Evolutionary conservation across 2,888 invertebrate species (phyloP).

Genomic region (Ptilodon capucinus): DNA sequence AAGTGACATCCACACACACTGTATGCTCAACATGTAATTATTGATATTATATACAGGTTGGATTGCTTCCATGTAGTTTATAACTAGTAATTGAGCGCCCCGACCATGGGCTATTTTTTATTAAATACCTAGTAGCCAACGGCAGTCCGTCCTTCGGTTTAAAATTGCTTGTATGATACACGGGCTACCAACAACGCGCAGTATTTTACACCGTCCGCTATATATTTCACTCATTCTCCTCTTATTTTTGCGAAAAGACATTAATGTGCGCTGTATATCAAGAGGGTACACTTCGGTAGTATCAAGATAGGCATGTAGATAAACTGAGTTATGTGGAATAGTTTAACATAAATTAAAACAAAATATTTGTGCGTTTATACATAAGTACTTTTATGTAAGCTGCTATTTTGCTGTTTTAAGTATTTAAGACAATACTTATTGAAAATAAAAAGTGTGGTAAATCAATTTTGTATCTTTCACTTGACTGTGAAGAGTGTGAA

Average conservation of each 20-base stretch:
- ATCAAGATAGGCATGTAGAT: constrained; percentile 19
- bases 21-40: no score
- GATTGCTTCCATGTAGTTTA: neutral
- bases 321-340: constrained; percentile 22
- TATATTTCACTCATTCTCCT: constrained; percentile 57
- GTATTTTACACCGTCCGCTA: constrained; percentile 61
- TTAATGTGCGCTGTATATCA: constrained; percentile 27
- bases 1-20: no score
- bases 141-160: constrained; percentile 60
- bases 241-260: constrained; percentile 25
- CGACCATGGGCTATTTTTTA: constrained; percentile 28
- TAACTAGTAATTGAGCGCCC: constrained; percentile 13
- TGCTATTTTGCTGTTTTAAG: no score
- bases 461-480: no score
- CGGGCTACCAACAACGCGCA: constrained; percentile 52
- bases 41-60: no score
- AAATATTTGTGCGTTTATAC: neutral
- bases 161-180: constrained; percentile 50
- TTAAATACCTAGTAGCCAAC: constrained; percentile 57
- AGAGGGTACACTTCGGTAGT: constrained; percentile 14
- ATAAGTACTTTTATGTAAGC: no score
- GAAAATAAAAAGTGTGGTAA: no score
- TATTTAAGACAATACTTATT: no score
- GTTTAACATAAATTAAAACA: constrained; percentile 18
- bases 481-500: no score